phyloP scores from a whole-genome alignment of 2,888 invertebrate genomes.

The Lochmaea crataegi region DNA sequence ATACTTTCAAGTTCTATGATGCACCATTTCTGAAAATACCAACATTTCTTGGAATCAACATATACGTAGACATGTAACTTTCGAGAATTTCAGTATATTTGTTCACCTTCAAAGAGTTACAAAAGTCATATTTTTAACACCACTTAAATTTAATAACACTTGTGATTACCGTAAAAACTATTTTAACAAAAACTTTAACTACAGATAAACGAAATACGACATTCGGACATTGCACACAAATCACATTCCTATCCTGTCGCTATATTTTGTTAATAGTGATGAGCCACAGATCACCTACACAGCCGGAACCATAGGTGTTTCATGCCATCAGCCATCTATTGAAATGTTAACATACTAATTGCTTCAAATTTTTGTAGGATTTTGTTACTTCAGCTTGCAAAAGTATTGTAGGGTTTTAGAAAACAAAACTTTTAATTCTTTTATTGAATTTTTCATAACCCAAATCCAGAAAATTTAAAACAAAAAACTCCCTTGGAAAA shows the following conservation, averaged over 20 bases:
- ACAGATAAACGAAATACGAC: not conserved
- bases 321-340: too few species aligned
- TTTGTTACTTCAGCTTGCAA: too few species aligned
- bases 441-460: too few species aligned
- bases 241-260: not conserved
- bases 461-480: too few species aligned
- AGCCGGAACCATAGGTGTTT: too few species aligned
- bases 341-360: too few species aligned
- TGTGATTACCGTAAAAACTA: not conserved
- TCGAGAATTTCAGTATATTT: constrained; percentile 15
- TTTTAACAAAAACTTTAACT: not conserved
- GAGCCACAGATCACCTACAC: not conserved
- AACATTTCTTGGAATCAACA: constrained; percentile 61
- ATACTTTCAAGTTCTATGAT: constrained; percentile 57
- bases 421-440: too few species aligned
- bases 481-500: too few species aligned
- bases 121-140: constrained; percentile 3
- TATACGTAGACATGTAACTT: constrained; percentile 50
- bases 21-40: constrained; percentile 60
- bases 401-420: too few species aligned
- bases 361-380: too few species aligned
- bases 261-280: not conserved
- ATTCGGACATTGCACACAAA: not conserved
- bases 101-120: not conserved
- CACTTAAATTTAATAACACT: not conserved